phyloP scores from a whole-genome alignment of 2,797 vertebrate species.

The Odontamblyopus lacepedii region DNA sequence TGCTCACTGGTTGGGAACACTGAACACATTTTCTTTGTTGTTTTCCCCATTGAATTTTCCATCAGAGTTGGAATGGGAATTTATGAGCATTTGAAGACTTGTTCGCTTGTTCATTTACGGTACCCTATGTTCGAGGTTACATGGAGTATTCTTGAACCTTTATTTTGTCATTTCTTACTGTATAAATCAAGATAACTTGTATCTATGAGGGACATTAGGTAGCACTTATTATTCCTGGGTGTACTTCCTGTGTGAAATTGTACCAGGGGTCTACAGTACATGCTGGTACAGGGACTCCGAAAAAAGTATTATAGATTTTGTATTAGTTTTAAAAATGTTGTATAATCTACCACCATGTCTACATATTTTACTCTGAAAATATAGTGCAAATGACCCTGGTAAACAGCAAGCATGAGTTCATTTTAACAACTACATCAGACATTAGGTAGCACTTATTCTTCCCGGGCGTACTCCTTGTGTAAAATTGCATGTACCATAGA shows the following conservation, averaged over 20 bases:
- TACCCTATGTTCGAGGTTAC: neutral
- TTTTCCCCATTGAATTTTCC: constrained; percentile 49
- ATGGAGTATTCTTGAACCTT: neutral
- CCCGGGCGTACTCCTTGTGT: too few relatives aligned
- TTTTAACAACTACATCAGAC: neutral
- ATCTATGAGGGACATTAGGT: neutral
- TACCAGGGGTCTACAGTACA: too few relatives aligned
- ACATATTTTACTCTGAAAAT: too few relatives aligned
- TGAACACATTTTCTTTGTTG: constrained; percentile 39
- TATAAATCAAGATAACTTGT: neutral
- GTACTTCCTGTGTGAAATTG: too few relatives aligned
- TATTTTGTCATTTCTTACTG: neutral
- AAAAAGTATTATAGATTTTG: too few relatives aligned
- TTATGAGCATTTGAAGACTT: constrained; percentile 24
- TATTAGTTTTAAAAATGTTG: too few relatives aligned
- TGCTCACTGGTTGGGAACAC: constrained; percentile 38
- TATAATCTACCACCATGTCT: too few relatives aligned
- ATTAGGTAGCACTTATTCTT: neutral
- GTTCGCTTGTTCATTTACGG: constrained; percentile 10
- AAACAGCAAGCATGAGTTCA: too few relatives aligned
- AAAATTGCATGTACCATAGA: too few relatives aligned
- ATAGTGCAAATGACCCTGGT: too few relatives aligned
- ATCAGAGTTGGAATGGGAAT: constrained; percentile 42
- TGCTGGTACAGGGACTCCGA: too few relatives aligned
- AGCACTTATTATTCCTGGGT: neutral